These are phyloP conservation scores for Nezara viridula DNA, from an alignment of 2,888 invertebrate species.

Conservation along the genomic window DNA sequence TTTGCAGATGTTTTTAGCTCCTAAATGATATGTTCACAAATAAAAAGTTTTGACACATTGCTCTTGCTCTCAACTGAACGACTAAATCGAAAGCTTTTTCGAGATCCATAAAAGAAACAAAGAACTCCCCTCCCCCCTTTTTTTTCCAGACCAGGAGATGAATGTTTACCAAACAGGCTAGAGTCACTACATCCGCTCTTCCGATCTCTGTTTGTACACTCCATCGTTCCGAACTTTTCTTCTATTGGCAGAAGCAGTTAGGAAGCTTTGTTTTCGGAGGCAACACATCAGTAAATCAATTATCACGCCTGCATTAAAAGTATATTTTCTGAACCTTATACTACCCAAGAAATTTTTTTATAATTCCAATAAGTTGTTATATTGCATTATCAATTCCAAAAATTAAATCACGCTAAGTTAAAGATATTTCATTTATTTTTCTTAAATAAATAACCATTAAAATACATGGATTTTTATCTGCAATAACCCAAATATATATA, in stretches of 20 bases:
- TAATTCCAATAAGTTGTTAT: no score
- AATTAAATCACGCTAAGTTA: no score
- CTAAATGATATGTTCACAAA: no score
- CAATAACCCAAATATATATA: no score
- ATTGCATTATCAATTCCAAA: no score
- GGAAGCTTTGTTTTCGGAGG: background rate
- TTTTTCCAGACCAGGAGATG: background rate
- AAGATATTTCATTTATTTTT: no score
- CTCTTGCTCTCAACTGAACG: background rate
- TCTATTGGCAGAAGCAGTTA: background rate
- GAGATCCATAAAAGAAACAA: background rate
- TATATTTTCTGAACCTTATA: background rate
- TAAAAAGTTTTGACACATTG: background rate
- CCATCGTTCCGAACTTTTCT: background rate
- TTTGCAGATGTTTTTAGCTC: no score
- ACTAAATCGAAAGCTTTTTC: background rate
- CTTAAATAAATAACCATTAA: no score
- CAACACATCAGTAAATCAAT: constrained; percentile 5
- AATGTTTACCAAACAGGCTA: constrained; percentile 8
- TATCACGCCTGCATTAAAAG: background rate
- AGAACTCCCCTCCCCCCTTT: background rate
- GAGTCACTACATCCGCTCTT: background rate
- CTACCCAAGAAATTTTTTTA: no score
- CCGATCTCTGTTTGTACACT: background rate
- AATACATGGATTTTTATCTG: no score